Evolutionary conservation across 2,113 vertebrate genomes (phyloP).

Genomic region (Channa maculata): DNA sequence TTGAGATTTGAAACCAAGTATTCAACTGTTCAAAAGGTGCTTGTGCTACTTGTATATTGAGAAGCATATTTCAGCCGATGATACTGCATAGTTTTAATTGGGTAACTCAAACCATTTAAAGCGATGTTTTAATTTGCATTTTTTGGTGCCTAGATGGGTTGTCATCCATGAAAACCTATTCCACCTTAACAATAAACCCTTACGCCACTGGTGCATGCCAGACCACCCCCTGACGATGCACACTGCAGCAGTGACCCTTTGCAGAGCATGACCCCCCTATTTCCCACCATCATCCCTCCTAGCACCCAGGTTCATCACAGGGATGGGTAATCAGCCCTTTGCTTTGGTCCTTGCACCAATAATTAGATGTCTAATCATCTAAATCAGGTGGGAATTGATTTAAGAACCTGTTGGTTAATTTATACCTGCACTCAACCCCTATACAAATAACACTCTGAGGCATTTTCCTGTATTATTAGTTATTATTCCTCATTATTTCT

Average conservation of each 20-base stretch:
- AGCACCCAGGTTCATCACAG: conserved; percentile 26
- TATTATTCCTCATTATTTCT: neutral
- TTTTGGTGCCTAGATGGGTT: neutral
- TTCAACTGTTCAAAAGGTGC: too few species aligned
- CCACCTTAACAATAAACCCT: conserved; percentile 5
- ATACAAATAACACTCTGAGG: neutral
- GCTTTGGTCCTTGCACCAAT: conserved; percentile 7
- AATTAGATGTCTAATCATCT: conserved; percentile 41
- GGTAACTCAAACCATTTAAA: neutral
- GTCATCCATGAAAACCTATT: conserved; percentile 15
- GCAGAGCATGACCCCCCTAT: conserved; percentile 29
- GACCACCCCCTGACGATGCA: conserved; percentile 49
- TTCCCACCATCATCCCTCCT: neutral
- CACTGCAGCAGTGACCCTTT: conserved; percentile 24
- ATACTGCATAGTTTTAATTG: too few species aligned
- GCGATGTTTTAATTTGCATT: neutral
- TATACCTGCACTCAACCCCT: neutral
- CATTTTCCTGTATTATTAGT: neutral
- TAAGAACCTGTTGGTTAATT: conserved; percentile 14
- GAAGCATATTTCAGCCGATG: too few species aligned
- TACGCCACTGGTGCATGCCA: conserved; percentile 16
- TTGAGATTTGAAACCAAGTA: too few species aligned
- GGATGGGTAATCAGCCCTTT: conserved; percentile 19
- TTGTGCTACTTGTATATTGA: too few species aligned
- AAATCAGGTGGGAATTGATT: conserved; percentile 35